phyloP scores from a whole-genome alignment of 2,888 invertebrate genomes.

The Pseudolycoriella hygida region DNA sequence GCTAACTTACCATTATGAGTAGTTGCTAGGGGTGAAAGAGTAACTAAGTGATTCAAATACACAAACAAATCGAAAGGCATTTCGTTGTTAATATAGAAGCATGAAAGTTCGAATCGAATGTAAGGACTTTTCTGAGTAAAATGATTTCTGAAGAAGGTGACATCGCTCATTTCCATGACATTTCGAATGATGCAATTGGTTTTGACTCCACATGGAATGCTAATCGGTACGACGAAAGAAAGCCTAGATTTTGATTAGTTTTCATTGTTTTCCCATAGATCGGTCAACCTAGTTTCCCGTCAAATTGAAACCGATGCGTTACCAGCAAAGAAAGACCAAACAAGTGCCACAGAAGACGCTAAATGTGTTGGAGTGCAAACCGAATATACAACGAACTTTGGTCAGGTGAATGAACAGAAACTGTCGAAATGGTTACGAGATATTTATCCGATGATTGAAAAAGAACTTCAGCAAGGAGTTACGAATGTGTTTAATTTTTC shows the following conservation, averaged over 20 bases:
- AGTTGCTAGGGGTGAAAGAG: too few species aligned
- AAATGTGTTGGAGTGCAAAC: conserved; percentile 24
- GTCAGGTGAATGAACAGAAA: conserved; percentile 25
- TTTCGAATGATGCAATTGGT: conserved; percentile 30
- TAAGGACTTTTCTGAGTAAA: too few species aligned
- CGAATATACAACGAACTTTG: conserved; percentile 12
- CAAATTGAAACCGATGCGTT: conserved; percentile 20
- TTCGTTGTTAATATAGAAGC: too few species aligned
- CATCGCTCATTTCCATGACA: conserved; percentile 28
- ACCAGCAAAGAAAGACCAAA: conserved; percentile 13
- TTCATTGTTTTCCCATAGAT: conserved; percentile 5
- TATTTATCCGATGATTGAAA: conserved; percentile 30
- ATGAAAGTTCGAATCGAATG: too few species aligned
- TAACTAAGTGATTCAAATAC: too few species aligned
- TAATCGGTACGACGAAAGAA: conserved; percentile 17
- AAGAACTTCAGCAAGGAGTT: conserved; percentile 27
- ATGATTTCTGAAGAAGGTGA: not conserved
- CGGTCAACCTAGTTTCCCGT: conserved; percentile 19
- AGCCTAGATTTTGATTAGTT: not conserved
- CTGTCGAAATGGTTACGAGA: conserved; percentile 30
- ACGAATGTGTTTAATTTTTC: conserved; percentile 16
- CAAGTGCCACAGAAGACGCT: conserved; percentile 16
- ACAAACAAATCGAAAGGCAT: too few species aligned
- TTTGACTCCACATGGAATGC: conserved; percentile 30
- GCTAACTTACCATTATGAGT: too few species aligned